phyloP scores from a whole-genome alignment of 1,140 invertebrate genomes.

The Campodea augens region DNA sequence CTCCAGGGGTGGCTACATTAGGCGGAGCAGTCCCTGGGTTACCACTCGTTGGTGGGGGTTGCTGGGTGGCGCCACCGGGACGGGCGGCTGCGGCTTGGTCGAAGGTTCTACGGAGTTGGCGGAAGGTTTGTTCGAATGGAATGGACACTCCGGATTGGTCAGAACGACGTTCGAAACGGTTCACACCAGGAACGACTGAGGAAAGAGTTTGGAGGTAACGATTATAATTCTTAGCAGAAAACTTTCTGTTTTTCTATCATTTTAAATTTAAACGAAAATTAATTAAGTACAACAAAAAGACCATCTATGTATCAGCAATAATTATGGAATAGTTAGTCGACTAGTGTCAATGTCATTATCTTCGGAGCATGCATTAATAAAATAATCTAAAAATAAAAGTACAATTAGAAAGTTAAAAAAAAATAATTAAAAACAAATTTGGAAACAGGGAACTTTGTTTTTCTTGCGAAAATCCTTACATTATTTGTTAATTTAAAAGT shows the following conservation, averaged over 20 bases:
- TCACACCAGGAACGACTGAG: conserved; percentile 29
- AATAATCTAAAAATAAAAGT: too few species aligned
- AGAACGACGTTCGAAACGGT: conserved; percentile 32
- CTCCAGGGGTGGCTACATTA: too few species aligned
- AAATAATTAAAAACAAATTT: too few species aligned
- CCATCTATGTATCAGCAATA: background rate
- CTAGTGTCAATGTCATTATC: background rate
- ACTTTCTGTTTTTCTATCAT: background rate
- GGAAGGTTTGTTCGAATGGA: conserved; percentile 40
- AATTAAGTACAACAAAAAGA: background rate
- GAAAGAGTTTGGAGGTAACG: too few species aligned
- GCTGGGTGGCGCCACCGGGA: conserved; percentile 1
- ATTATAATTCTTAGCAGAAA: conserved; percentile 5
- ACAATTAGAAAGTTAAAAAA: too few species aligned
- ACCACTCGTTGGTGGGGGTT: background rate
- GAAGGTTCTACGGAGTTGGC: conserved; percentile 30
- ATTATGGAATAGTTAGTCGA: background rate
- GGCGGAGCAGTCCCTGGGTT: too few species aligned
- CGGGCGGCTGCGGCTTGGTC: too few species aligned
- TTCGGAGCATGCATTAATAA: background rate
- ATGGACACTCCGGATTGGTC: conserved; percentile 40
- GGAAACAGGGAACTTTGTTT: too few species aligned
- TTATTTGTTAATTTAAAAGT: too few species aligned
- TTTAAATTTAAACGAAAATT: background rate
- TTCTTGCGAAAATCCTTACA: too few species aligned